A percentile compares a stretch with the other conserved stretches of the same genome.
These are phyloP conservation scores for Laticauda colubrina DNA, from an alignment of 2,113 vertebrate species.

Conservation along the genomic window DNA sequence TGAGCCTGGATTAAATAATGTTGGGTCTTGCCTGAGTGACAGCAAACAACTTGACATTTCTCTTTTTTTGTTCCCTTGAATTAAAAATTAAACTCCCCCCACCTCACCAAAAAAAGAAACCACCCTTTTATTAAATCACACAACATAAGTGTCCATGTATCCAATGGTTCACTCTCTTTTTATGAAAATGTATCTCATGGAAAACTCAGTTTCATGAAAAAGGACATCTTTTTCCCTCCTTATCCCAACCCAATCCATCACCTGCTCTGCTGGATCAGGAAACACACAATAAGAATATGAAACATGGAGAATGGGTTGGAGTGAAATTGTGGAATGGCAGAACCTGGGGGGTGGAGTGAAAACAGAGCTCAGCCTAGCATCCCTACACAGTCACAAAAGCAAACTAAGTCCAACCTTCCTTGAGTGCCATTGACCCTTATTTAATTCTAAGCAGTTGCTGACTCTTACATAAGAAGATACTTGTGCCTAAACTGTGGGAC, in stretches of 20 bases:
- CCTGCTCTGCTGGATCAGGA: neutral
- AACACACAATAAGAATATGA: neutral
- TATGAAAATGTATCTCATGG: neutral
- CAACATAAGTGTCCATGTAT: neutral
- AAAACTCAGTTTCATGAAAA: neutral
- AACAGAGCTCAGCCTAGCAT: neutral
- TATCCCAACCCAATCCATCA: no score
- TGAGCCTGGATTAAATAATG: conserved; percentile 63
- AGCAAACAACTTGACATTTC: conserved; percentile 12
- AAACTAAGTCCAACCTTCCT: neutral
- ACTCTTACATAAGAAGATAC: neutral
- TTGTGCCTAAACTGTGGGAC: neutral
- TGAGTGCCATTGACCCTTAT: neutral
- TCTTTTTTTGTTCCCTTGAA: neutral
- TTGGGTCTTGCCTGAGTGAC: conserved; percentile 28
- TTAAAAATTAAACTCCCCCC: neutral
- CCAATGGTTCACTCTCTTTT: neutral
- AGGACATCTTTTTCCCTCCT: neutral
- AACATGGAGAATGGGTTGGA: neutral
- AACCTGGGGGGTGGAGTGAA: neutral
- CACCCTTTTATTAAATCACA: neutral
- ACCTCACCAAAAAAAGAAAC: neutral
- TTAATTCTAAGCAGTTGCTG: neutral
- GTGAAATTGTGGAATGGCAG: neutral
- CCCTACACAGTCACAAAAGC: neutral